Base-by-base conservation (phyloP, 2,113 vertebrate genomes). In the Odontophorus gujanensis region DNA sequence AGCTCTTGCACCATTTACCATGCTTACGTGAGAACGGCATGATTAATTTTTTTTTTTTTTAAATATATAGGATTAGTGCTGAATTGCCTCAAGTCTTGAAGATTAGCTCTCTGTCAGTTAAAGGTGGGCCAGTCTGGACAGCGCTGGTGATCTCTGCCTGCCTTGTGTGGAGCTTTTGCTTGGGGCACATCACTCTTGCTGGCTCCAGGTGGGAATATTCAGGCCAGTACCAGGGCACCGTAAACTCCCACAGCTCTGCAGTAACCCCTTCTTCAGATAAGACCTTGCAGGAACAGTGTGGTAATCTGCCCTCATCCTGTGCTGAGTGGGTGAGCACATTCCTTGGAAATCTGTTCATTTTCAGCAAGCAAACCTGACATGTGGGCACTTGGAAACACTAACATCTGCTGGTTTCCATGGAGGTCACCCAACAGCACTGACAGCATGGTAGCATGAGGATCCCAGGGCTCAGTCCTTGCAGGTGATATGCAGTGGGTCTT, bases 261-360 rank as follows among this genome's bases (percentile, higher is more conserved):
- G 81, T 74, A 85, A 47, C 11, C 47, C 63, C 59, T 81, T 90
- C 91, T 65, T 45, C 68, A 91, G 96, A 94, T 94, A 95, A 91
- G 0, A 3, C 30, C 28, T 72, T 16, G 34, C 76, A 90, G 93
- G 57, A 47, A 62, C 68, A 36, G 75, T 71, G 57, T 55, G 73
- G 71, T 86, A 91, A 7, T 62, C 73, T 72, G 67, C 68, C 90
- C 80, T 38, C 53, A 22, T 13, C 24, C 74, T 0, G 0, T 18
- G 66, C 61, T 65, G 76, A 90, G 89, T 38, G 82, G 59, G 80
- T 48, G 87, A 95, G 76, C 30, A 0, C 88, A 94, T 94, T 95
- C 93, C 92, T 94, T 68, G 53, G 94, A 93, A 95, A 91, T 89
- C 94, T 95, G 87, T 92, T 95, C 82, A 61, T 86, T 95, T 95